phyloP scores from a whole-genome alignment of 2,113 vertebrate species.

The Octodon degus region DNA sequence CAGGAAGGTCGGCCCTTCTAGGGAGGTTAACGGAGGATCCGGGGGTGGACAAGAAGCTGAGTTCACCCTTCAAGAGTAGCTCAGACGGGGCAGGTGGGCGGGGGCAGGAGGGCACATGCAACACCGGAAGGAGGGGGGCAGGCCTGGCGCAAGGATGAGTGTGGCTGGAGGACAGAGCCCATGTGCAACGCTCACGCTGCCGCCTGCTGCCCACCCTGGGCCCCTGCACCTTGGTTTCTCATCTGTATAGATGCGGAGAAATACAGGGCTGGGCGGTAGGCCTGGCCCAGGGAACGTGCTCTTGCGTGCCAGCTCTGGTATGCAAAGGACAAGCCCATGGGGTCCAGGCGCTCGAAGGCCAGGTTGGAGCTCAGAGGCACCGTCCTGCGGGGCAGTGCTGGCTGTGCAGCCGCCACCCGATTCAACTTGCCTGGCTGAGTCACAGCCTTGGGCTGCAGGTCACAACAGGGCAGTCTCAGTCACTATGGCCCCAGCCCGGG shows the following conservation, averaged over 20 bases:
- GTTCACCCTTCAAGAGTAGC: neutral
- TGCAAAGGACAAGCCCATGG: neutral
- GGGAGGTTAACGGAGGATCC: neutral
- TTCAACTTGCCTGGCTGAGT: fast-evolving
- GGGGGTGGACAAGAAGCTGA: neutral
- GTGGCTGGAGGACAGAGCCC: neutral
- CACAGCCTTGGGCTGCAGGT: neutral
- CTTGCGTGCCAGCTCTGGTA: neutral
- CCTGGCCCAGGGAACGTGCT: fast-evolving
- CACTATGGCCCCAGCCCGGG: neutral
- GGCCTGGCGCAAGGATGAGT: fast-evolving
- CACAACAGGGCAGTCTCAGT: neutral
- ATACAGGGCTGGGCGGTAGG: fast-evolving
- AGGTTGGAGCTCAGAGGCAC: neutral
- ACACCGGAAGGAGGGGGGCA: neutral
- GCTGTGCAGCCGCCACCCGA: neutral
- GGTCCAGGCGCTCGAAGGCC: neutral
- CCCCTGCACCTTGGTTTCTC: neutral
- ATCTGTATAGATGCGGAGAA: neutral
- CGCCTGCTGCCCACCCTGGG: fast-evolving
- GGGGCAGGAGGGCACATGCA: fast-evolving
- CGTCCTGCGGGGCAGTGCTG: neutral
- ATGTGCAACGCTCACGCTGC: neutral
- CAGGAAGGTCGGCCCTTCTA: fast-evolving
- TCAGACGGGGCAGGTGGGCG: neutral